Evolutionary conservation across 2,113 vertebrate genomes (phyloP).

Genomic region (Perca flavescens): DNA sequence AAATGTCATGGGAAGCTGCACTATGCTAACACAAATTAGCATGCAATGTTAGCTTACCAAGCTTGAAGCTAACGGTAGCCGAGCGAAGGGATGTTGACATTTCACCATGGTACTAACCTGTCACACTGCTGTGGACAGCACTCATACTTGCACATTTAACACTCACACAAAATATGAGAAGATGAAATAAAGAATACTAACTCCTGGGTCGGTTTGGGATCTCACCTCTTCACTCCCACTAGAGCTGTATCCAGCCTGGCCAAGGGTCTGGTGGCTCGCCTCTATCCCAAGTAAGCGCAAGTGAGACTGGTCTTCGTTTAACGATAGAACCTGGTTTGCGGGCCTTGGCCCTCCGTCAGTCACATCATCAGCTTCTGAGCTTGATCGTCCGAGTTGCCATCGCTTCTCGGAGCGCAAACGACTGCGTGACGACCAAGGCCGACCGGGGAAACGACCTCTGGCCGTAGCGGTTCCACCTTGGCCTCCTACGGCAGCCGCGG

Average conservation of each 20-base stretch:
- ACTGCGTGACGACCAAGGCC: conserved; percentile 89
- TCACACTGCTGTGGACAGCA: conserved; percentile 53
- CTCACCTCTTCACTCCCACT: conserved; percentile 88
- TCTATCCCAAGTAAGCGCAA: conserved; percentile 89
- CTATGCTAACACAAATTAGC: conserved; percentile 66
- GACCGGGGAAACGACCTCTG: conserved; percentile 92
- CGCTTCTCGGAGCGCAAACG: conserved; percentile 87
- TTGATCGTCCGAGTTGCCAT: conserved; percentile 85
- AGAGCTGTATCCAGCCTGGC: conserved; percentile 88
- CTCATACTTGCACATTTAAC: conserved; percentile 56
- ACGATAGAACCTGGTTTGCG: conserved; percentile 87
- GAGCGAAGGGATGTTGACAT: conserved; percentile 80
- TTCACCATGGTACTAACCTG: conserved; percentile 72
- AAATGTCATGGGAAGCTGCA: conserved; percentile 69
- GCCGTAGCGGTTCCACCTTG: conserved; percentile 85
- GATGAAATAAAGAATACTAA: conserved; percentile 79
- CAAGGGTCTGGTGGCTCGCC: conserved; percentile 88
- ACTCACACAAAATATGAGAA: conserved; percentile 68
- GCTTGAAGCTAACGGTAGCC: conserved; percentile 63
- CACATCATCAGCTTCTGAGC: conserved; percentile 85
- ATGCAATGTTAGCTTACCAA: conserved; percentile 49
- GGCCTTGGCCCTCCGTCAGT: conserved; percentile 88
- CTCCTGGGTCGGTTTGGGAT: conserved; percentile 77
- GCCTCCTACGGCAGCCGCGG: conserved; percentile 89
- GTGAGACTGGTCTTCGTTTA: conserved; percentile 89